Percentiles rank a stretch among this genome's conserved stretches.
Conservation (phyloP, 92 coral and sea anemone genomes). For the Paragorgia papillata region DNA sequence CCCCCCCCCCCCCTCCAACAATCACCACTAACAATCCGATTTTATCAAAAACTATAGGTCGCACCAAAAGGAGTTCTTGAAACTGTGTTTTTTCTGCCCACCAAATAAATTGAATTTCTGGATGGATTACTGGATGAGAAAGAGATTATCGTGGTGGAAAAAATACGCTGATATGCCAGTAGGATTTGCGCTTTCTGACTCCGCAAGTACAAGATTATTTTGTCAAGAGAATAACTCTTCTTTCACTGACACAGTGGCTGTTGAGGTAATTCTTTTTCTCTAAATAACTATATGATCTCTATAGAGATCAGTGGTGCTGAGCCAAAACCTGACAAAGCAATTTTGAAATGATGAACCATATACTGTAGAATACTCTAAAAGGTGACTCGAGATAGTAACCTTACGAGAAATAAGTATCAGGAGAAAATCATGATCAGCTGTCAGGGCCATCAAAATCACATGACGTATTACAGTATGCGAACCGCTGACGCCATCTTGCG, state of each 20-base stretch:
- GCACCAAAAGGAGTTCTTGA: conserved; percentile 63
- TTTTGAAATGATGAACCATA: no score
- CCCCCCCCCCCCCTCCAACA: background rate
- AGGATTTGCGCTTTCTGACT: conserved; percentile 62
- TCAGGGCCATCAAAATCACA: no score
- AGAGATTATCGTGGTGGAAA: conserved; percentile 95
- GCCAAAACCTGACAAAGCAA: no score
- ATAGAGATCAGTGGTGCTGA: background rate
- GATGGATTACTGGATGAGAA: conserved; percentile 90
- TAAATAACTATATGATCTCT: no score
- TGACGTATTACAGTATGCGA: no score
- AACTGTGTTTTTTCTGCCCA: conserved; percentile 71
- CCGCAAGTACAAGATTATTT: background rate
- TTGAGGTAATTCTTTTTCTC: background rate
- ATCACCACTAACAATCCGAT: no score
- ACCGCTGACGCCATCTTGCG: no score
- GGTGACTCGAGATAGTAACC: no score
- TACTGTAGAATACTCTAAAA: no score
- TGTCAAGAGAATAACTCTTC: conserved; percentile 1
- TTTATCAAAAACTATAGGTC: conserved; percentile 64
- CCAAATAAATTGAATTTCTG: conserved; percentile 74
- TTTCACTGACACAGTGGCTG: conserved; percentile 55
- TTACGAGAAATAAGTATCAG: no score
- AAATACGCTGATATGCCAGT: conserved; percentile 87
- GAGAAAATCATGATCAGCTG: no score